Percentiles rank a stretch among this genome's conserved stretches.
Conservation (phyloP, 2,113 vertebrate genomes). For the Phaethornis superciliosus region DNA sequence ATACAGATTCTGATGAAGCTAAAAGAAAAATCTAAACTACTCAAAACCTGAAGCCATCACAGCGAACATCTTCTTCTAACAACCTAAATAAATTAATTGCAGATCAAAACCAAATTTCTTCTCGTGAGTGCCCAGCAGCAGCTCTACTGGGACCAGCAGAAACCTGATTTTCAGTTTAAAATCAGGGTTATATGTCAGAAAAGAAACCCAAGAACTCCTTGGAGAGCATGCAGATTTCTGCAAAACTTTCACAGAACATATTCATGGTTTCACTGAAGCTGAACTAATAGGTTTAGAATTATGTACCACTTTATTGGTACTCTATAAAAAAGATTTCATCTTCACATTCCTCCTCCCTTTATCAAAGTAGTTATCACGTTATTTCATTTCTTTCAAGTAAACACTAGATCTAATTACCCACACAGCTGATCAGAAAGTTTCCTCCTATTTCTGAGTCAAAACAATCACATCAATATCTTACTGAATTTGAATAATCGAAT, state of each 20-base stretch:
- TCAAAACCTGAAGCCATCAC: not conserved
- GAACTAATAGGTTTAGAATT: constrained; percentile 34
- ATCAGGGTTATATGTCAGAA: not conserved
- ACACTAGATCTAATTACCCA: not conserved
- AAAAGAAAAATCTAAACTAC: not conserved
- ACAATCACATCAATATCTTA: not conserved
- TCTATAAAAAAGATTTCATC: not conserved
- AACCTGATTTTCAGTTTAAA: not conserved
- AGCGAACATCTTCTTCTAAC: not conserved
- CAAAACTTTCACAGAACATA: not conserved
- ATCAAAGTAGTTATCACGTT: not conserved
- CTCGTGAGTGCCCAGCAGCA: not conserved
- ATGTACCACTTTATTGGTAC: not conserved
- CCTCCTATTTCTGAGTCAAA: not conserved
- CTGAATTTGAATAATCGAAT: not conserved
- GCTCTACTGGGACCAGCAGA: not conserved
- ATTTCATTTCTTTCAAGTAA: not conserved
- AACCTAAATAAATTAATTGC: not conserved
- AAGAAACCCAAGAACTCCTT: not conserved
- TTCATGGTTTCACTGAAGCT: not conserved
- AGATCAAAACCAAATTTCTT: not conserved
- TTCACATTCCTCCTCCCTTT: not conserved
- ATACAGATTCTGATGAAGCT: not conserved
- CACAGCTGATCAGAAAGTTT: not conserved
- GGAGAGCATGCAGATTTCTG: not conserved